Base-by-base conservation (phyloP, 2,797 vertebrate genomes). In the Schizothorax lantsangensis region DNA sequence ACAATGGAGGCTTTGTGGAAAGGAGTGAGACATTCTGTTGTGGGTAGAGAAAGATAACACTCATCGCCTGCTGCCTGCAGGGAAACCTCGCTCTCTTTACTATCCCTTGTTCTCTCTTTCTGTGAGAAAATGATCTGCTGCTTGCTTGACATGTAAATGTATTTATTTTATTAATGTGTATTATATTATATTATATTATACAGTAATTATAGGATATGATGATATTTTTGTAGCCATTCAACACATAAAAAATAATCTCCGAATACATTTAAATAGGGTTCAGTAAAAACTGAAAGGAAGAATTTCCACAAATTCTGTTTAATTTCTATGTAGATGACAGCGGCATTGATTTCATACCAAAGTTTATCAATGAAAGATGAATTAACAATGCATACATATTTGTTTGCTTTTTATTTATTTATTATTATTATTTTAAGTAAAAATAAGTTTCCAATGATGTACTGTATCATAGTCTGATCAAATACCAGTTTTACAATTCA, bases 21-120 rank as follows among this genome's bases (percentile, higher is more conserved):
- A n/a, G 59, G 30, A 43, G 52, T 17, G 38, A 73, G 71, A 54
- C 14, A 81, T 21, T 77, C 33, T 68, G 49, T 75, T 69, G 69
- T 81, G 71, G 54, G 73, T 38, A 80, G 62, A 40, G 69, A 84
- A 73, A 84, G 86, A 84, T 84, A 80, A 88, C 57, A 84, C 62
- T 84, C 66, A 74, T 38, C 21, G 38, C 19, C 38, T 45, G 17
- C 43, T 77, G 54, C 59, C 73, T 84, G 81, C 36, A 71, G 81
- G 81, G 66, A 54, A 49, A 66, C 73, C 71, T 33, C 4, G 6
- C 36, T 57, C 47, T 71, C 21, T 69, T 40, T 79, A 19, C 14
- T 38, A 40, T 66, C 45, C 0, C 30, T 30, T 23, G 26, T 49
- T 54, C 40, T 26, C 64, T 52, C 19, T 75, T 66, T 49, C 64